These are phyloP conservation scores for Percina caprodes DNA, from an alignment of 2,113 vertebrate species.

Conservation along the genomic window DNA sequence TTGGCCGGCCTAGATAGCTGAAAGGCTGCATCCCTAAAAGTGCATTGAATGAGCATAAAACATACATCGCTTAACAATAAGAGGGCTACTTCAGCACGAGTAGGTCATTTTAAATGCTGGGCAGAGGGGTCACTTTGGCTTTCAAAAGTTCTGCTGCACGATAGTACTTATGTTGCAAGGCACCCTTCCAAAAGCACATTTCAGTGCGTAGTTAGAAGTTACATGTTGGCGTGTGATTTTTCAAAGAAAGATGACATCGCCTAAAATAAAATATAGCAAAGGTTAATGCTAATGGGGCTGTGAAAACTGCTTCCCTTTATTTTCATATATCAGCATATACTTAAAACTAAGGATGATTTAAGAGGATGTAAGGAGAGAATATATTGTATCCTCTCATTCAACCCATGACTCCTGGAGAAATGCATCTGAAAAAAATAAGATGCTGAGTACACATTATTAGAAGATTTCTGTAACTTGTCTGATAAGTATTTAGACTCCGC, in stretches of 20 bases:
- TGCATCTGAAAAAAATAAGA: constrained; percentile 41
- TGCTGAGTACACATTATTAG: constrained; percentile 43
- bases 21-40: constrained; percentile 41
- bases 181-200: constrained; percentile 16
- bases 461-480: constrained; percentile 40
- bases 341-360: constrained; percentile 38
- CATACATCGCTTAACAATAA: constrained; percentile 28
- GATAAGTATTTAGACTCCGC: constrained; percentile 43
- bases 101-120: constrained; percentile 36
- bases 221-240: too few relatives aligned
- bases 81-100: constrained; percentile 30
- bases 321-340: constrained; percentile 9
- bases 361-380: constrained; percentile 15
- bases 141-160: neutral
- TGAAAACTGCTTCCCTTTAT: neutral
- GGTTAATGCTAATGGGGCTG: constrained; percentile 3
- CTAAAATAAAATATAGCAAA: constrained; percentile 43
- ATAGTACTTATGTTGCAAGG: constrained; percentile 18
- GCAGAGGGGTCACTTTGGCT: constrained; percentile 29
- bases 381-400: constrained; percentile 15
- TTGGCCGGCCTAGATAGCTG: constrained; percentile 39
- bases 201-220: constrained; percentile 38
- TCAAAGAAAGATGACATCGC: constrained; percentile 57
- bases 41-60: constrained; percentile 38
- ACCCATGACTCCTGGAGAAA: constrained; percentile 46